Percentiles rank a stretch among this genome's conserved stretches.
These are phyloP conservation scores for Linnaemya vulpina DNA, from an alignment of 2,888 invertebrate genomes.

Conservation along the genomic window DNA sequence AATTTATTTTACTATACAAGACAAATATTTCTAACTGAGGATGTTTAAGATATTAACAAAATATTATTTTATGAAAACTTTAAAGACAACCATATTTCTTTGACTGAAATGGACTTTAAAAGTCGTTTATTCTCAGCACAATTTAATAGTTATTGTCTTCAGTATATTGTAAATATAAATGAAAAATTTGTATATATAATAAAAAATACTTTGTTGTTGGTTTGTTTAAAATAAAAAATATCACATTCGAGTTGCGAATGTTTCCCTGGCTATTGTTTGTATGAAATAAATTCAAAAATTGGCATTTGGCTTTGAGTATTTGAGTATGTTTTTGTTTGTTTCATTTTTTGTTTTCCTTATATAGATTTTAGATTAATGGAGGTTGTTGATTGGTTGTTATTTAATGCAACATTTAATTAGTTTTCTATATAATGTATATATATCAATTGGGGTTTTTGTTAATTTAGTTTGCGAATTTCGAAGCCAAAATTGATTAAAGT, in stretches of 20 bases:
- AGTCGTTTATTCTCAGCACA: constrained; percentile 19
- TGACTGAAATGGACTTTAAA: constrained; percentile 42
- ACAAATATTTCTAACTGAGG: constrained; percentile 66
- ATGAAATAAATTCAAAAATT: constrained; percentile 80
- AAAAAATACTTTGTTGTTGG: constrained; percentile 74
- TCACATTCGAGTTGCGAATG: constrained; percentile 83
- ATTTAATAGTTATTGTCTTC: constrained; percentile 53
- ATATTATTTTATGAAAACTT: constrained; percentile 36
- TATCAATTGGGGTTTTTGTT: constrained; percentile 80
- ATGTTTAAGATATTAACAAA: constrained; percentile 67
- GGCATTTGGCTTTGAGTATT: constrained; percentile 74
- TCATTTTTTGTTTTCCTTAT: constrained; percentile 44
- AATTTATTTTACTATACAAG: constrained; percentile 60
- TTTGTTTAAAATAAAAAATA: constrained; percentile 79
- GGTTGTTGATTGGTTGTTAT: constrained; percentile 73
- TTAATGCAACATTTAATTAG: constrained; percentile 69
- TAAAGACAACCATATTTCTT: constrained; percentile 63
- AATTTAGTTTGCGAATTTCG: constrained; percentile 69
- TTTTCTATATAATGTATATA: constrained; percentile 75
- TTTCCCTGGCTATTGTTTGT: constrained; percentile 83
- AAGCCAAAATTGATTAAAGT: constrained; percentile 66
- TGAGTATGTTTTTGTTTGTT: constrained; percentile 58
- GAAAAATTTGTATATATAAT: constrained; percentile 74
- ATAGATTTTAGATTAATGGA: constrained; percentile 66
- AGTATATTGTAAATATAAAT: constrained; percentile 53